Base-by-base conservation (phyloP, 2,888 invertebrate species). In the Ectemnius continuus region DNA sequence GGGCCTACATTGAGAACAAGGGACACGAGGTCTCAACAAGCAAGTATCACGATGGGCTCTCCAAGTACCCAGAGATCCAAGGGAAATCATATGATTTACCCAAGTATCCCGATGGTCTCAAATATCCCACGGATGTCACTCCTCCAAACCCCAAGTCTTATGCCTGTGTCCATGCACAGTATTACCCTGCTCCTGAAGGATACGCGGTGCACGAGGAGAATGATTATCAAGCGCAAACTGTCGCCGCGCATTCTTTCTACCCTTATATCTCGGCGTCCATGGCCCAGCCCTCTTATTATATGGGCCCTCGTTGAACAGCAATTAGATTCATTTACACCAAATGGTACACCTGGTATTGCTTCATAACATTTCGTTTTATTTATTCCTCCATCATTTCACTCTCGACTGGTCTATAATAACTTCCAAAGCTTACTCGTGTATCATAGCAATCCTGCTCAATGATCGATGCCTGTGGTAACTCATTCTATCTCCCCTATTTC, bases 231-330 rank as follows among this genome's bases (percentile, higher is more conserved):
- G 63, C 86, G 3, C 89, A 88, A 61, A 75, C 75, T 5, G 84
- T 88, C 45, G 76, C 89, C 0, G 72, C 87, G 0, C 90, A 90
- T 68, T 85, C 89, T 5, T 90, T 90, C 72, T 90, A 90, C 73
- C 89, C 90, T 0, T 91, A 90, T 67, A 88, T 90, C 70, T 86
- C 90, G 0, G 84, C 88, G 2, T 83, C 90, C n/a, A 86, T 90
- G 85, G 79, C 87, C 1, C 90, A 89, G 76, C 81, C 90, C 6
- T 87, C 90, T 0, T 90, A 90, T 66, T 90, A 89, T 72, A 89
- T 90, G 86, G 88, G 86, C 3, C 90, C 90, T 0, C 88, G 90
- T 67, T 88, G 82, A 75, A 36, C 3, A 36, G 11, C 36, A 36
- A 8, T 36, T 36, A 11, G 36, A 36, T 36, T 36, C 36, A 8